phyloP scores from a whole-genome alignment of 2,113 vertebrate genomes.

The Mormoops blainvillei region DNA sequence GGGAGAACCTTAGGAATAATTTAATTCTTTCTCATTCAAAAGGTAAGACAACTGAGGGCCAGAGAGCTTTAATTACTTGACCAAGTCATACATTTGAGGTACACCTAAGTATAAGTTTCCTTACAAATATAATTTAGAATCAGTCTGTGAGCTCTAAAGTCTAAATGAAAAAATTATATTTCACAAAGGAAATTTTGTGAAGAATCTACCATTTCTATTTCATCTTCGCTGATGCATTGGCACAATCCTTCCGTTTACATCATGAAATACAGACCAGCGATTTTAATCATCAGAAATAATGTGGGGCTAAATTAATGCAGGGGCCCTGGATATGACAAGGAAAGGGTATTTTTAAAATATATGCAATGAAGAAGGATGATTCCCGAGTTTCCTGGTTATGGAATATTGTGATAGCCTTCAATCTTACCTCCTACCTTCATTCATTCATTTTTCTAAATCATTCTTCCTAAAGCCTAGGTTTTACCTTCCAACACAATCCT shows the following conservation, averaged over 20 bases:
- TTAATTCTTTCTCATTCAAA: background rate
- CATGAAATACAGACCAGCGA: background rate
- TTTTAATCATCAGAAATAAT: background rate
- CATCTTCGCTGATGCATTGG: background rate
- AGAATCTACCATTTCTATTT: background rate
- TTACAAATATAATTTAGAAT: background rate
- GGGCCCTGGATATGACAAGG: background rate
- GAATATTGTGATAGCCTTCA: background rate
- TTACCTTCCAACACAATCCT: background rate
- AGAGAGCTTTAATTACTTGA: background rate
- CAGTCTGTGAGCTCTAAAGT: background rate
- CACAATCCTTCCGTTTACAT: background rate
- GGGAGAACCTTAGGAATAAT: background rate
- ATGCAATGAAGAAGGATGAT: background rate
- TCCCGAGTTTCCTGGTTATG: background rate
- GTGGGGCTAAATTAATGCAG: background rate
- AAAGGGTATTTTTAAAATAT: background rate
- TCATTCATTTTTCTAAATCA: background rate
- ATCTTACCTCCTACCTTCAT: background rate
- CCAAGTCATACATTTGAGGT: background rate
- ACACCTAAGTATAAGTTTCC: background rate
- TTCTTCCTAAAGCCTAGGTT: background rate
- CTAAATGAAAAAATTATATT: background rate
- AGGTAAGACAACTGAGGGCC: background rate
- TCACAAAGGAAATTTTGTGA: background rate